Evolutionary conservation across 1,140 invertebrate genomes (phyloP).

Genomic region (Anastatus disparis): DNA sequence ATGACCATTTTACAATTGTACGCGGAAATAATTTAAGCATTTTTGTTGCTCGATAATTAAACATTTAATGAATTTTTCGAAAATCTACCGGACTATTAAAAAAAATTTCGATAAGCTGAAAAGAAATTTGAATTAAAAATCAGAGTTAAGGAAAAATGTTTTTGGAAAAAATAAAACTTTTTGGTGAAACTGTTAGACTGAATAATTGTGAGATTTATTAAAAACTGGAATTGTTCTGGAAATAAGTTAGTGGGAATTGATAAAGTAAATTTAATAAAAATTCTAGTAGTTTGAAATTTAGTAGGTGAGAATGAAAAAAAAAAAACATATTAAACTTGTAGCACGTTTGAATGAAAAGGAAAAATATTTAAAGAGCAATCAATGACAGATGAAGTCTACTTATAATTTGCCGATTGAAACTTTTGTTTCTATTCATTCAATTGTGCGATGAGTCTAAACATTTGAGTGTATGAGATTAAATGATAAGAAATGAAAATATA

Average conservation of each 20-base stretch:
- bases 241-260: conserved; percentile 10
- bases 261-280: background rate
- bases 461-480: conserved; percentile 58
- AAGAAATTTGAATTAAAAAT: too few species aligned
- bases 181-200: conserved; percentile 29
- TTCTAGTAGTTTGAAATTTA: background rate
- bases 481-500: conserved; percentile 43
- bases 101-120: too few species aligned
- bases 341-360: background rate
- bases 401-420: too few species aligned
- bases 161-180: conserved; percentile 10
- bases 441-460: background rate
- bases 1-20: conserved; percentile 55
- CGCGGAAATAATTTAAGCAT: conserved; percentile 35
- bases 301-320: background rate
- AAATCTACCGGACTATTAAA: too few species aligned
- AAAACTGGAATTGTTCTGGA: conserved; percentile 12
- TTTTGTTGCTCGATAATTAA: conserved; percentile 46
- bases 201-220: conserved; percentile 25
- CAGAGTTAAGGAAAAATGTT: conserved; percentile 5
- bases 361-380: background rate
- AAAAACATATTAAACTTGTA: background rate
- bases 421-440: background rate
- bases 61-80: too few species aligned
- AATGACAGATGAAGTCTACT: background rate